Conservation (phyloP, 2,888 invertebrate species). For the Drosophila meridiana region DNA sequence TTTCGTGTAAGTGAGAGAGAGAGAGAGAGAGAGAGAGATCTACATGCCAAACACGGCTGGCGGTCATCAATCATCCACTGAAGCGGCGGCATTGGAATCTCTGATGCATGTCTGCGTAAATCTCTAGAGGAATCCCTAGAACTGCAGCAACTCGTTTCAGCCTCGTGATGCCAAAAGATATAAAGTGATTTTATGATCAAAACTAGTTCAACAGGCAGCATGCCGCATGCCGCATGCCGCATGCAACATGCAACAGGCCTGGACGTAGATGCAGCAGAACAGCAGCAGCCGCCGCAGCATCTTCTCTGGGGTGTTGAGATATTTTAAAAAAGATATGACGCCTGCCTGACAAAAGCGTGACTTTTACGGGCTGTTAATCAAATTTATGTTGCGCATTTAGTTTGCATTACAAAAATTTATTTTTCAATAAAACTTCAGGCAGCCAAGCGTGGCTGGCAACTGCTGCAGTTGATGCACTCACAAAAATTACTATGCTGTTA, state of each 20-base stretch:
- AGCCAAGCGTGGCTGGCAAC: conserved; percentile 10
- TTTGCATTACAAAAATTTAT: conserved; percentile 80
- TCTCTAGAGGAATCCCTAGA: conserved; percentile 77
- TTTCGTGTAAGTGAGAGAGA: conserved; percentile 25
- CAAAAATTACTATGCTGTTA: conserved; percentile 4
- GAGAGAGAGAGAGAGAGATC: conserved; percentile 24
- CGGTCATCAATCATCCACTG: conserved; percentile 76
- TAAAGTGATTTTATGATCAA: conserved; percentile 81
- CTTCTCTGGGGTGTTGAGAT: conserved; percentile 77
- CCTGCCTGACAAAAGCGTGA: conserved; percentile 82
- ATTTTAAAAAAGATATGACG: conserved; percentile 81
- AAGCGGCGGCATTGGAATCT: conserved; percentile 57
- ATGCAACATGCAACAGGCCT: conserved; percentile 18
- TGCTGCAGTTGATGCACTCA: conserved; percentile 6
- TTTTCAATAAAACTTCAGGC: conserved; percentile 67
- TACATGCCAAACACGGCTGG: conserved; percentile 66
- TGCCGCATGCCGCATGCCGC: conserved; percentile 24
- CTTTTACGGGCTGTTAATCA: conserved; percentile 83
- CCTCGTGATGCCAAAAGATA: conserved; percentile 73
- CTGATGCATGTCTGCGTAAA: conserved; percentile 63
- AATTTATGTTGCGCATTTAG: conserved; percentile 83
- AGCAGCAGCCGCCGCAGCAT: conserved; percentile 18
- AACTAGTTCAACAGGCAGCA: conserved; percentile 65
- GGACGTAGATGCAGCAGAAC: conserved; percentile 8
- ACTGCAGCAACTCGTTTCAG: conserved; percentile 50